Evolutionary conservation across 2,113 vertebrate species (phyloP).

Genomic region (Ameiurus melas): DNA sequence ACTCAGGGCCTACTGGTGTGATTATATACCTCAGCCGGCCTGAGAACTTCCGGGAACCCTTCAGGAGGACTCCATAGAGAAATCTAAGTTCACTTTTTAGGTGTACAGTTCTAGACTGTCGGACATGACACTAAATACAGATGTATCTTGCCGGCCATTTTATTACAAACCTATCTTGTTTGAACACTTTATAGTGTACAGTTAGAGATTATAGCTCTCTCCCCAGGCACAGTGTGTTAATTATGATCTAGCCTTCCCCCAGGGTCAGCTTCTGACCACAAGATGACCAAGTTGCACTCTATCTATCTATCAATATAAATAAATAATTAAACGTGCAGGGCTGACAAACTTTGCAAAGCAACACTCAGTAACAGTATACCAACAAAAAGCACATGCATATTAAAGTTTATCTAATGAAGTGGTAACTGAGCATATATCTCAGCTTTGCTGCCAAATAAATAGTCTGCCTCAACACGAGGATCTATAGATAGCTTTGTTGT

Average conservation of each 20-base stretch:
- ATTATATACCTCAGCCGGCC: neutral
- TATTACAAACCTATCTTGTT: neutral
- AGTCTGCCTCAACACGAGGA: neutral
- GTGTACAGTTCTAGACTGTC: neutral
- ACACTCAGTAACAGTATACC: neutral
- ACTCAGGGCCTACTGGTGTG: neutral
- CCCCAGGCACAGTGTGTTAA: neutral
- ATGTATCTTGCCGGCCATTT: neutral
- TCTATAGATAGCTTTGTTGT: neutral
- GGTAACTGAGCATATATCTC: neutral
- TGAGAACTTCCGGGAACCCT: neutral
- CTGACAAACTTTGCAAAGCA: neutral
- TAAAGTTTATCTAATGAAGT: neutral
- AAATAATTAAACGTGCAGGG: too few species aligned
- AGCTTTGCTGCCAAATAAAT: neutral
- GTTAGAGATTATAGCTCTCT: neutral
- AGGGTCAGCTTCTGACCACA: neutral
- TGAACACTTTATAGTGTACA: neutral
- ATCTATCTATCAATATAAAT: too few species aligned
- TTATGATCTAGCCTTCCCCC: too few species aligned
- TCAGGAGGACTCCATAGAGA: neutral
- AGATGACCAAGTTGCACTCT: neutral
- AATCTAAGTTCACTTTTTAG: neutral
- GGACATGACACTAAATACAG: neutral
- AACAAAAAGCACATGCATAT: neutral